Conservation (phyloP, 2,888 invertebrate genomes). For the Sylvicola cinctus region DNA sequence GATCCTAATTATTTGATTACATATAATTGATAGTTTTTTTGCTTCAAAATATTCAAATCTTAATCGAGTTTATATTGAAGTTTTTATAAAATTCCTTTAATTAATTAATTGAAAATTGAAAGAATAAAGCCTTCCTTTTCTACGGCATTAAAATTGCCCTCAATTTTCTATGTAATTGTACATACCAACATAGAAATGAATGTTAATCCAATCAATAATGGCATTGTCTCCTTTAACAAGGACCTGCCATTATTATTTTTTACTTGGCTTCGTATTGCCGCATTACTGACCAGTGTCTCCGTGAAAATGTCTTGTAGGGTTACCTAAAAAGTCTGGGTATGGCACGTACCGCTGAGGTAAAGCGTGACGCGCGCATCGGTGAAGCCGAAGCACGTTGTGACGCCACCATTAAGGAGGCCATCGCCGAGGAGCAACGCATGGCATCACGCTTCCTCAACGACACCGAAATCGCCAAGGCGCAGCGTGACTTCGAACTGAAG, state of each 20-base stretch:
- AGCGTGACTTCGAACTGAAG: slow-evolving; percentile 89
- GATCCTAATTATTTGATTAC: no score
- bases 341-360: slow-evolving; percentile 88
- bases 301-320: slow-evolving; percentile 14
- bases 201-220: no score
- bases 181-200: no score
- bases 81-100: no score
- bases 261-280: slow-evolving; percentile 1
- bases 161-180: no score
- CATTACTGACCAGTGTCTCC: not conserved
- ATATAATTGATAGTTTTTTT: no score
- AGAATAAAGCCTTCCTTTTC: no score
- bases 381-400: slow-evolving; percentile 91
- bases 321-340: slow-evolving; percentile 87
- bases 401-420: slow-evolving; percentile 75
- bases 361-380: slow-evolving; percentile 88
- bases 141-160: no score
- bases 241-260: not conserved
- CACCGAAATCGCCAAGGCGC: slow-evolving; percentile 92
- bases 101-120: no score
- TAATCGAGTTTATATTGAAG: no score
- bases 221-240: no score
- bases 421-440: slow-evolving; percentile 93
- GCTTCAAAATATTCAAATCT: no score
- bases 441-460: slow-evolving; percentile 85